Evolutionary conservation across 2,888 invertebrate species (phyloP), one percentile per base, ranked within the genome.

Genomic region (Hypomecis punctinalis): DNA sequence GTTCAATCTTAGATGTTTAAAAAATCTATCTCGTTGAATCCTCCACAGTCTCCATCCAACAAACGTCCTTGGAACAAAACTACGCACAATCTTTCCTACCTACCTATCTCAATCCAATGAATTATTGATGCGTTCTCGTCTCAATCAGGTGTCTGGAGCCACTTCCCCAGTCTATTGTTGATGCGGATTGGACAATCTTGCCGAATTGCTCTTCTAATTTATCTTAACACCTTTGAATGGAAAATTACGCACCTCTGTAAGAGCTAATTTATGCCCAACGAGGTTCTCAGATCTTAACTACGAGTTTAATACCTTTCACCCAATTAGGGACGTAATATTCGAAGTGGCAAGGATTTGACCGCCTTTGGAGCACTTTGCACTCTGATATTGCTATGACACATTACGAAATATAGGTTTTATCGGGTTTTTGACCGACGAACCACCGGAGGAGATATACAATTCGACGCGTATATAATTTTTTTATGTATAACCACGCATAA

Each of bases 121-220:
- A 84, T 83, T 80, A 83, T 81, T 81, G 77, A 83, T 82, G 64
- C 48, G 53, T 63, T 69, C 63, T 63, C 66, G 66, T 73, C 78
- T 73, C 78, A 80, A 79, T 80, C 80, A 79, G 73, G 67, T 69
- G 66, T 66, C 68, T 64, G 66, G 49, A 77, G 69, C 73, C 72
- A 74, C 68, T 77, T 71, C 65, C 59, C 47, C 61, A 72, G 74
- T 72, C 76, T 71, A 77, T 78, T 77, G 76, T 78, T 71, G 76
- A 75, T 73, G 74, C 68, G 73, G 47, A 63, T 59, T 74, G 68
- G 43, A 76, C 78, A 80, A 79, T 82, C 76, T 66, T 68, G 64
- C 64, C 47, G 73, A 78, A 84, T 82, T 73, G 77, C 74, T 70
- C 73, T 66, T 66, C 74, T 71, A 77, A 76, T 78, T 73, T 69